Evolutionary conservation across 1,140 invertebrate species (phyloP).

Genomic region (Parasteatoda tepidariorum): DNA sequence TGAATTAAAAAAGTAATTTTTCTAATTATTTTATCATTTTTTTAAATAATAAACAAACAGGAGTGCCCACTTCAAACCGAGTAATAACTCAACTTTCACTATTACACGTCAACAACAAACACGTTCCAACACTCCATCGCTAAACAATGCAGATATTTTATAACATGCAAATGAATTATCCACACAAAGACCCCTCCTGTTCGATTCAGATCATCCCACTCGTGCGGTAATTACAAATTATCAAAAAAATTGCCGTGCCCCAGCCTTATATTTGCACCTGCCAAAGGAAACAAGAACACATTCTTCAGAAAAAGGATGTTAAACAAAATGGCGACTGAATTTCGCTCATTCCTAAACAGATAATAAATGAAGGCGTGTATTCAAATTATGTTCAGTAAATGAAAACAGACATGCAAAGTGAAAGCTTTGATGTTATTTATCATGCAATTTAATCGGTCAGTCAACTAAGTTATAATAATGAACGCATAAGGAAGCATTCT

Average conservation of each 20-base stretch:
- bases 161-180: background rate
- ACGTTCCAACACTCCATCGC: too few species aligned
- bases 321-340: background rate
- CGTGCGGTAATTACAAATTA: background rate
- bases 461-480: background rate
- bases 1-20: too few species aligned
- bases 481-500: background rate
- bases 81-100: too few species aligned
- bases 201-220: background rate
- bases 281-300: background rate
- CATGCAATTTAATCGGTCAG: background rate
- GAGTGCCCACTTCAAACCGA: too few species aligned
- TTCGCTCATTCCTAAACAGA: background rate
- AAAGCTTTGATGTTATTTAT: background rate
- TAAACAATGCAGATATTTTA: too few species aligned
- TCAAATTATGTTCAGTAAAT: background rate
- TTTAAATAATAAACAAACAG: too few species aligned
- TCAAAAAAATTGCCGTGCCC: background rate
- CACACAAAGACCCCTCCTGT: background rate
- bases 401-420: background rate
- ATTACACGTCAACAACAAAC: too few species aligned
- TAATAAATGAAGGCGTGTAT: background rate
- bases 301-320: background rate
- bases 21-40: too few species aligned
- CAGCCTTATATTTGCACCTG: background rate